phyloP scores from a whole-genome alignment of 2,888 invertebrate genomes.

The Aphelenchoides bicaudatus region DNA sequence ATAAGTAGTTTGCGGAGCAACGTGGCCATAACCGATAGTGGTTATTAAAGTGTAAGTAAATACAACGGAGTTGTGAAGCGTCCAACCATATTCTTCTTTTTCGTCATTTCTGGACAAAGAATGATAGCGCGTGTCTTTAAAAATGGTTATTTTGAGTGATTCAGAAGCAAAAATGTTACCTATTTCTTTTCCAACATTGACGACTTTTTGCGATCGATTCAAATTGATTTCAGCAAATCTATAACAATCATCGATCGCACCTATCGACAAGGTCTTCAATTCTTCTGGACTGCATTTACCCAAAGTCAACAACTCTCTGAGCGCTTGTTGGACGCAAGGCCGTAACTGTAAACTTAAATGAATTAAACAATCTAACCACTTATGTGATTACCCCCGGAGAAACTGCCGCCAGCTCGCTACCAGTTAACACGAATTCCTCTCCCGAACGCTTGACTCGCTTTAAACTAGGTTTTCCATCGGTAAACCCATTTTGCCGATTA shows the following conservation, averaged over 20 bases:
- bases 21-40: slow-evolving; percentile 56
- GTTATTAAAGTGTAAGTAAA: slow-evolving; percentile 58
- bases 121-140: not conserved
- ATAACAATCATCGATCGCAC: slow-evolving; percentile 34
- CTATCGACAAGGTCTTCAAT: slow-evolving; percentile 26
- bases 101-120: slow-evolving; percentile 17
- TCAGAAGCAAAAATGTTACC: not conserved
- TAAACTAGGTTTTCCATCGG: too few species aligned
- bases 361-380: not conserved
- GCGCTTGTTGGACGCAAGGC: slow-evolving; percentile 20
- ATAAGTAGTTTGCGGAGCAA: slow-evolving; percentile 49
- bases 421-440: slow-evolving; percentile 26
- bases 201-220: slow-evolving; percentile 13
- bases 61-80: slow-evolving; percentile 50
- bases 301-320: slow-evolving; percentile 20
- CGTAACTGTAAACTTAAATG: slow-evolving; percentile 1
- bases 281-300: slow-evolving; percentile 26
- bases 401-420: slow-evolving; percentile 37
- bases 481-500: slow-evolving; percentile 29
- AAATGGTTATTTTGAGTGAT: slow-evolving; percentile 6
- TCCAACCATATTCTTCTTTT: slow-evolving; percentile 40
- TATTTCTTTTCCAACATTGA: slow-evolving; percentile 22
- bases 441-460: not conserved
- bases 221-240: slow-evolving; percentile 7
- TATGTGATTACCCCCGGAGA: slow-evolving; percentile 35